Evolutionary conservation across 2,797 vertebrate genomes (phyloP).

Genomic region (Tragopan temminckii): DNA sequence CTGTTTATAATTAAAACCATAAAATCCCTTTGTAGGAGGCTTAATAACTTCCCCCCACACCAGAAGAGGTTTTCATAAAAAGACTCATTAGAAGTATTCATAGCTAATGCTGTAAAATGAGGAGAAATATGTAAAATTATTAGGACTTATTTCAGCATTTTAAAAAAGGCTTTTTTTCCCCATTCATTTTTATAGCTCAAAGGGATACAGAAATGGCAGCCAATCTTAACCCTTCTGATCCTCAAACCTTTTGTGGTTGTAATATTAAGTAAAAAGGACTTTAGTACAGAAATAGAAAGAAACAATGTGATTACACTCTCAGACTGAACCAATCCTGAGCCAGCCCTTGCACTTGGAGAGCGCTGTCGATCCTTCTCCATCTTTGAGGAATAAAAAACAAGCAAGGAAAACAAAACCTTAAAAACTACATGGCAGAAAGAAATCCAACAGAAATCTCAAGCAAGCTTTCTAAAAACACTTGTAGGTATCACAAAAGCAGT

Average conservation of each 20-base stretch:
- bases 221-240: not conserved
- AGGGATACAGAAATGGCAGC: not conserved
- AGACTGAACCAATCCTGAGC: not conserved
- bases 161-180: not conserved
- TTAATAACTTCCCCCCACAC: slow-evolving; percentile 65
- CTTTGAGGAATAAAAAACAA: not conserved
- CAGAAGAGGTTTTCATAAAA: slow-evolving; percentile 69
- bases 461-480: not conserved
- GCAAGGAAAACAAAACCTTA: not conserved
- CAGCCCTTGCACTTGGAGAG: not conserved
- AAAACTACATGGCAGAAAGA: not conserved
- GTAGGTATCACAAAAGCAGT: not conserved
- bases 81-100: slow-evolving; percentile 69
- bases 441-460: not conserved
- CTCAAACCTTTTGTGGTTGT: not conserved
- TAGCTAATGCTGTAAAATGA: slow-evolving; percentile 60
- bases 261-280: not conserved
- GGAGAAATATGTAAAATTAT: slow-evolving; percentile 48
- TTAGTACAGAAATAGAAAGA: not conserved
- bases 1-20: slow-evolving; percentile 80
- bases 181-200: not conserved
- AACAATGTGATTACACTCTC: not conserved
- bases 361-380: not conserved
- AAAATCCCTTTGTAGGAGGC: slow-evolving; percentile 65
- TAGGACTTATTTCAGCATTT: slow-evolving; percentile 13